phyloP scores from a whole-genome alignment of 53 echinoderm and acorn worm genomes.

The Patiria pectinifera region DNA sequence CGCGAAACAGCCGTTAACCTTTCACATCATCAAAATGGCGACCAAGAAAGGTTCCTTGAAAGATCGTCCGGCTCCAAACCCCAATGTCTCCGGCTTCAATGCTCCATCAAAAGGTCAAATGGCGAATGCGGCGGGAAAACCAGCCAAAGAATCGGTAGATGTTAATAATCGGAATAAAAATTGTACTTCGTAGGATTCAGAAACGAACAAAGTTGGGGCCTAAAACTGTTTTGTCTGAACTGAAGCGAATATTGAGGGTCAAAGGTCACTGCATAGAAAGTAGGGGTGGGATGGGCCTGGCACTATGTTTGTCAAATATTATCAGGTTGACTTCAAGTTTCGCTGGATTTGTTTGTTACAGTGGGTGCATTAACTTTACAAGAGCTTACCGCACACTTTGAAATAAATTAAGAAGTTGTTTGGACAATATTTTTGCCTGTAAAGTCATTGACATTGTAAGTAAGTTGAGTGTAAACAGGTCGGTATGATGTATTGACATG shows the following conservation, averaged over 20 bases:
- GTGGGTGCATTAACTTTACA: too few relatives aligned
- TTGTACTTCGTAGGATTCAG: background rate
- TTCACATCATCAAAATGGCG: constrained; percentile 12
- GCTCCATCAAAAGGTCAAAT: constrained; percentile 41
- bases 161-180: background rate
- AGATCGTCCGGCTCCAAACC: constrained; percentile 7
- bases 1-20: constrained; percentile 37
- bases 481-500: too few relatives aligned
- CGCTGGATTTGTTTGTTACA: too few relatives aligned
- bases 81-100: background rate
- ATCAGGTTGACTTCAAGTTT: too few relatives aligned
- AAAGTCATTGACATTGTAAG: too few relatives aligned
- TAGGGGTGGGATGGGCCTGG: background rate
- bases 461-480: too few relatives aligned
- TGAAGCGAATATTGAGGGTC: background rate
- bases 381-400: too few relatives aligned
- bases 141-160: constrained; percentile 59
- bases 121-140: constrained; percentile 84
- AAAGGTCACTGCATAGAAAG: background rate
- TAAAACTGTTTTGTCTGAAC: background rate
- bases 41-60: constrained; percentile 31
- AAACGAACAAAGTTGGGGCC: background rate
- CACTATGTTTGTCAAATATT: too few relatives aligned
- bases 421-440: too few relatives aligned
- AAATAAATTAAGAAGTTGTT: too few relatives aligned